Conservation (phyloP, 2,888 invertebrate species). For the Habroteleia sp. region DNA sequence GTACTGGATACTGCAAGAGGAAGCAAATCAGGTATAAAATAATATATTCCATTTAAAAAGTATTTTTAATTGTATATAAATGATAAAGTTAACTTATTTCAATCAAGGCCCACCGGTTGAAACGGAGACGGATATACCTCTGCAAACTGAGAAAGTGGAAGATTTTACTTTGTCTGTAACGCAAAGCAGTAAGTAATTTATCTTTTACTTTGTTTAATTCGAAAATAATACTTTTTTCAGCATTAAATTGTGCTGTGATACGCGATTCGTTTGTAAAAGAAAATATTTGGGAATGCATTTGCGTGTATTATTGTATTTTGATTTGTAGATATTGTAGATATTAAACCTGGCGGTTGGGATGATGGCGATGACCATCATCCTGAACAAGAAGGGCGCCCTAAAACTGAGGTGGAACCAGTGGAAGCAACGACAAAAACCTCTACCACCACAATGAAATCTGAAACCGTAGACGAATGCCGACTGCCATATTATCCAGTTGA, state of each 20-base stretch:
- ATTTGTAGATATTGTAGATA: conserved; percentile 45
- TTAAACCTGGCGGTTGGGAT: conserved; percentile 41
- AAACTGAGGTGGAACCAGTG: conserved; percentile 76
- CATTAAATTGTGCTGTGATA: too few relatives aligned
- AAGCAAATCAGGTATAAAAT: too few relatives aligned
- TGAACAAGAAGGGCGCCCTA: conserved; percentile 13
- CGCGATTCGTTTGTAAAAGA: too few relatives aligned
- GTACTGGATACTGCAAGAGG: too few relatives aligned
- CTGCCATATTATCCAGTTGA: conserved; percentile 82
- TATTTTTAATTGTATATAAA: too few relatives aligned
- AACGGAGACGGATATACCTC: conserved; percentile 44
- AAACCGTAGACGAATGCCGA: conserved; percentile 80
- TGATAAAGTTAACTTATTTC: background rate
- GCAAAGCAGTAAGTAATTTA: conserved; percentile 65
- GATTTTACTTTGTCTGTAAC: conserved; percentile 64
- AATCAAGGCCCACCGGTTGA: conserved; percentile 51
- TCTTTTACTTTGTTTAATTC: background rate
- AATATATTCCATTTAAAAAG: too few relatives aligned
- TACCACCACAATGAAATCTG: conserved; percentile 66
- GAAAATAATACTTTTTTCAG: too few relatives aligned
- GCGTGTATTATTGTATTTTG: too few relatives aligned
- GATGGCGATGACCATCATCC: conserved; percentile 12
- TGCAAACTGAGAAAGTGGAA: conserved; percentile 66
- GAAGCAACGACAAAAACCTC: conserved; percentile 59
- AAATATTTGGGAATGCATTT: too few relatives aligned